Conservation (phyloP, 2,797 vertebrate species). For the Eospalax fontanierii region DNA sequence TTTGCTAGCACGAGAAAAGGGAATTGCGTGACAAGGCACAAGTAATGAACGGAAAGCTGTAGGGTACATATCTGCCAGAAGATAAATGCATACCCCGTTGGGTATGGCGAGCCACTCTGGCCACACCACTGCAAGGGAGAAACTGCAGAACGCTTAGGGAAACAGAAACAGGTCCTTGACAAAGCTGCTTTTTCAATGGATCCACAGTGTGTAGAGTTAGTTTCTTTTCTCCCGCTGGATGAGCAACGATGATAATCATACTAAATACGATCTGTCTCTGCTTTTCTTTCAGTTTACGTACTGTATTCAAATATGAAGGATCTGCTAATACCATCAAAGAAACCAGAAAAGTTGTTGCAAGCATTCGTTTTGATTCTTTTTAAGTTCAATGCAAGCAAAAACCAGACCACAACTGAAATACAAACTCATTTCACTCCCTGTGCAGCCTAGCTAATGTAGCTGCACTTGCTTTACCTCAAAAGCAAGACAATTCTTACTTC, state of each 20-base stretch:
- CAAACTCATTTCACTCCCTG: neutral
- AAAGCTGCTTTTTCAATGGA: slow-evolving; percentile 63
- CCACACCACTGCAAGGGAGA: neutral
- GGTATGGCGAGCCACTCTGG: no score
- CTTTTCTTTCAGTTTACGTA: slow-evolving; percentile 24
- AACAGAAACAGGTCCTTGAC: slow-evolving; percentile 69
- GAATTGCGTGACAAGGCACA: slow-evolving; percentile 56
- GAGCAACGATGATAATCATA: neutral
- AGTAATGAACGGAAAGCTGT: slow-evolving; percentile 70
- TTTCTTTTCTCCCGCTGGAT: slow-evolving; percentile 42
- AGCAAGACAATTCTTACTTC: slow-evolving; percentile 21
- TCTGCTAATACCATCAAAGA: slow-evolving; percentile 8
- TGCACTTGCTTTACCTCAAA: slow-evolving; percentile 22
- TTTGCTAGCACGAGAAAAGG: slow-evolving; percentile 72
- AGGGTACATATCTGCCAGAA: slow-evolving; percentile 66
- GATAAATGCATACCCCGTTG: slow-evolving; percentile 10
- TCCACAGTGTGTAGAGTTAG: slow-evolving; percentile 34
- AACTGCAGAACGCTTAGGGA: slow-evolving; percentile 44
- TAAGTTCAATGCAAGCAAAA: slow-evolving; percentile 28
- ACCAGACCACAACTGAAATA: neutral
- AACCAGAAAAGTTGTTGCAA: slow-evolving; percentile 17
- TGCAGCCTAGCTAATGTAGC: neutral
- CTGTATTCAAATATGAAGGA: slow-evolving; percentile 37
- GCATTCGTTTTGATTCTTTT: slow-evolving; percentile 10
- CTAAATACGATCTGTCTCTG: slow-evolving; percentile 23